A percentile compares a stretch with the other conserved stretches of the same genome.
Evolutionary conservation across 2,113 vertebrate species (phyloP).

Genomic region (Mesoclemmys tuberculata): DNA sequence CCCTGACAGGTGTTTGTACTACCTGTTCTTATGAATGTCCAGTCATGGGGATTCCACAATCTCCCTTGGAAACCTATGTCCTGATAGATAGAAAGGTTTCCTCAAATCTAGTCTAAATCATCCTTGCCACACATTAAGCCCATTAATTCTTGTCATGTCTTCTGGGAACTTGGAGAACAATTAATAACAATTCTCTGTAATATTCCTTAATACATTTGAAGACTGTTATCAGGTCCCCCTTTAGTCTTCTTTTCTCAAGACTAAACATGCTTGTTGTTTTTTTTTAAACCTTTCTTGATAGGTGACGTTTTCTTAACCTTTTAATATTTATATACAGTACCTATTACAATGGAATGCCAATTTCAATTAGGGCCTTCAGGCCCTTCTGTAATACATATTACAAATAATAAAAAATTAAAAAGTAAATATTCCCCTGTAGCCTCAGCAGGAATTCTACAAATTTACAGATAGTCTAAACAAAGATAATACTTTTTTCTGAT

Average conservation of each 20-base stretch:
- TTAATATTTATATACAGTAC: not conserved
- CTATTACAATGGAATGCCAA: not conserved
- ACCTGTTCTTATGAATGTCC: not conserved
- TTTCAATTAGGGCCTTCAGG: not conserved
- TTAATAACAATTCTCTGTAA: not conserved
- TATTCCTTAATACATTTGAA: not conserved
- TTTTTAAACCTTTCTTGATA: not conserved
- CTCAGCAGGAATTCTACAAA: not conserved
- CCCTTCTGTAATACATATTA: not conserved
- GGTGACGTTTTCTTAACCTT: not conserved
- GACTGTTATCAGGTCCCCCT: not conserved
- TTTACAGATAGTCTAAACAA: not conserved
- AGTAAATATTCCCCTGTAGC: not conserved
- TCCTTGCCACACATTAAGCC: not conserved
- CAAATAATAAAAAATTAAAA: fast-evolving
- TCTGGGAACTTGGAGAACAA: not conserved
- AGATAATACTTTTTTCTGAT: not conserved
- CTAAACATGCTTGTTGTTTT: not conserved
- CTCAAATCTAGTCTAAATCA: not conserved
- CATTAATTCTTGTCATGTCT: not conserved
- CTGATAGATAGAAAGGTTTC: not conserved
- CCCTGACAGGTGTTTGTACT: not conserved
- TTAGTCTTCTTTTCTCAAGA: not conserved
- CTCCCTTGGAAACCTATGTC: not conserved
- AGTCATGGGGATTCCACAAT: not conserved